Evolutionary conservation across 2,113 vertebrate species (phyloP), one percentile per base, ranked within the genome.

Genomic region (Amazona vittata): DNA sequence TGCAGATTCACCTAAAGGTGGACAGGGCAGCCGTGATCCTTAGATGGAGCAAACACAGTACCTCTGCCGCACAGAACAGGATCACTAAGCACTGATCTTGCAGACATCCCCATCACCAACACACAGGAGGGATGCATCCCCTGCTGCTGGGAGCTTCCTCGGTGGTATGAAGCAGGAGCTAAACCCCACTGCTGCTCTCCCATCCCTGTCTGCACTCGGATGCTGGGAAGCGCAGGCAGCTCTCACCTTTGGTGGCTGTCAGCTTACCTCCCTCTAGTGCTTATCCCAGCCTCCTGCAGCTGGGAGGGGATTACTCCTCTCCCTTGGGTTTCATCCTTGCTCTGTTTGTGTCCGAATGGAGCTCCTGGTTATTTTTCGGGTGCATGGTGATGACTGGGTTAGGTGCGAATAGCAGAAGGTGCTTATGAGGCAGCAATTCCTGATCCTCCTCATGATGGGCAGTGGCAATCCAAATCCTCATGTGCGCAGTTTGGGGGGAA

Each of bases 211-310:
- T 4, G n/a, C 1, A 0, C 35, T 55, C 47, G 1, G 81, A 9
- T 76, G 57, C 78, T 15, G 57, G 24, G 49, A 39, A 65, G 71
- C 6, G 0, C 57, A 1, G 52, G 43, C 41, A 39, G 46, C 70
- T 79, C 47, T 62, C 62, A 18, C 49, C 50, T 73, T 62, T 7
- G 41, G 50, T 62, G 41, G 5, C 70, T 83, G 93, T 55, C 80
- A 37, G 33, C 41, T 67, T 94, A 91, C 77, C 39, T 97, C 94
- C 96, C 94, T 60, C 95, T 97, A 95, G 96, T 0, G 94, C 86
- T 64, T 69, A 71, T 68, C 62, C 60, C 71, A 47, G 10, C 68
- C 52, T 81, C 68, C 95, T 95, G 63, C 95, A 90, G 52, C 90
- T 49, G 18, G 35, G 13, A 28, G 20, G 7, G 47, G 4, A 18